Evolutionary conservation across 2,797 vertebrate genomes (phyloP).

Genomic region (Limosa lapponica): DNA sequence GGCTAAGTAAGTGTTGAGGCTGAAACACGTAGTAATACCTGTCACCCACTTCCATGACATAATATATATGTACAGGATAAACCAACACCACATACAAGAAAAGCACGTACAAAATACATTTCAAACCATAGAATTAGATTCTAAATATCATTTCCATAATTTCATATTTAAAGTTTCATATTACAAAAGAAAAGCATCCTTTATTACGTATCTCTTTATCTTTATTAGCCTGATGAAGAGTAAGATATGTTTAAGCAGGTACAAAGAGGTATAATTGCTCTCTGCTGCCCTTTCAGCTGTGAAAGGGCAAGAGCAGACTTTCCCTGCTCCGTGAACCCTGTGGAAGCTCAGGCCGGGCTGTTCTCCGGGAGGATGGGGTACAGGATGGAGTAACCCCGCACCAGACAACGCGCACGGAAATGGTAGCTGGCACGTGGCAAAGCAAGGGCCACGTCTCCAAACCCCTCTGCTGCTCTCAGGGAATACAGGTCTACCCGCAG

Average conservation of each 20-base stretch:
- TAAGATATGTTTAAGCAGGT: neutral
- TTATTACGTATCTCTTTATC: neutral
- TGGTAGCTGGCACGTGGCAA: accelerated
- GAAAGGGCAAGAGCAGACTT: neutral
- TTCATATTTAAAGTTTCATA: neutral
- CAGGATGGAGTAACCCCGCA: neutral
- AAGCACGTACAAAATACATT: neutral
- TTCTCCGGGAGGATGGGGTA: neutral
- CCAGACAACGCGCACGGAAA: neutral
- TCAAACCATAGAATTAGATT: neutral
- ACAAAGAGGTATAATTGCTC: neutral
- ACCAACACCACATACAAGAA: neutral
- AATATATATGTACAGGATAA: neutral
- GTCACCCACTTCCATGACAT: neutral
- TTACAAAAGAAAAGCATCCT: neutral
- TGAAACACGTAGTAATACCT: neutral
- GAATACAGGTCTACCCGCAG: neutral
- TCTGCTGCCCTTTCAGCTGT: neutral
- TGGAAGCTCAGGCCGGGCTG: neutral
- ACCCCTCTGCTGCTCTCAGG: neutral
- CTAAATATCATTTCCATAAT: neutral
- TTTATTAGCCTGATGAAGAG: neutral
- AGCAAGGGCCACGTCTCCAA: neutral
- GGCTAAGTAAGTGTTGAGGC: neutral
- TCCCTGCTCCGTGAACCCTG: neutral